Evolutionary conservation across 2,888 invertebrate species (phyloP).

Genomic region (Stratiomys singularior): DNA sequence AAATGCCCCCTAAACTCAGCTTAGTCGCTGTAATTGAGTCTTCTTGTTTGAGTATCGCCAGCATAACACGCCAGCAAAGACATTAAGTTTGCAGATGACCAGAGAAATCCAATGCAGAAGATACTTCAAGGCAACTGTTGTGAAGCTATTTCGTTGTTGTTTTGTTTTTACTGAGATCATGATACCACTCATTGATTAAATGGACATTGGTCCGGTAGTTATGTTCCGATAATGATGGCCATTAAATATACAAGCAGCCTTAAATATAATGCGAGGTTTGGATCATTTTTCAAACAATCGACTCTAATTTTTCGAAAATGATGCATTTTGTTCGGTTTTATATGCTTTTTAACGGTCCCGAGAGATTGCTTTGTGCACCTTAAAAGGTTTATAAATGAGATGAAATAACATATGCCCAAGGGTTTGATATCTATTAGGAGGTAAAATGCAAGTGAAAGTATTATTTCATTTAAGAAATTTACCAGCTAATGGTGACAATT

Average conservation of each 20-base stretch:
- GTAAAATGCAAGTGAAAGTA: background rate
- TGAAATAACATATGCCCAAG: background rate
- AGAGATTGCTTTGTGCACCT: background rate
- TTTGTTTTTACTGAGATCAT: background rate
- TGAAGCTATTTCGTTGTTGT: no score
- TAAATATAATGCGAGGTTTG: background rate
- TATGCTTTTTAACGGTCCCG: background rate
- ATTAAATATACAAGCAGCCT: background rate
- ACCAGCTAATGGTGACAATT: background rate
- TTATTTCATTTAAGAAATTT: background rate
- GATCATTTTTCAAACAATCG: constrained; percentile 4
- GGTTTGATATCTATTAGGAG: background rate
- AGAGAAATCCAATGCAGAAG: background rate
- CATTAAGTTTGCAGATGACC: background rate
- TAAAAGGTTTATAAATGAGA: background rate
- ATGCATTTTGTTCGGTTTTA: constrained; percentile 3
- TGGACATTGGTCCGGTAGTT: background rate
- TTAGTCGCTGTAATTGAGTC: background rate
- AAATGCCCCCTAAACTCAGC: background rate
- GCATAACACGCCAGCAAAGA: background rate
- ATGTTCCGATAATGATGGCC: background rate
- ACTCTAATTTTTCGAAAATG: constrained; percentile 10
- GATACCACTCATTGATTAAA: background rate
- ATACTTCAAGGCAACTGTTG: background rate
- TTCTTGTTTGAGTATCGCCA: background rate